phyloP scores from a whole-genome alignment of 2,888 invertebrate genomes.

The Hypolimnas misippus region DNA sequence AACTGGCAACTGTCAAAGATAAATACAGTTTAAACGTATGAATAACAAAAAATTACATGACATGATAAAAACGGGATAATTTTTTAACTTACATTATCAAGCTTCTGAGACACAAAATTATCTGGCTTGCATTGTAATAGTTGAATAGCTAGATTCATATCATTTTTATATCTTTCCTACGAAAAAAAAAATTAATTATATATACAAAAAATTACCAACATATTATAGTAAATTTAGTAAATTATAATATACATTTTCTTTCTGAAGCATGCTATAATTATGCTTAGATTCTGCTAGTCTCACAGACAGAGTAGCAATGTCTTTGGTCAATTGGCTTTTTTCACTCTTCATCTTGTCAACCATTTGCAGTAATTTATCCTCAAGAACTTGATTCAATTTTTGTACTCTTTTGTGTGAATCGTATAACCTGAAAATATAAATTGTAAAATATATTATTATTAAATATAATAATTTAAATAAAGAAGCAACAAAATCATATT shows the following conservation, averaged over 20 bases:
- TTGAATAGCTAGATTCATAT: slow-evolving; percentile 96
- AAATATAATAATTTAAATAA: too few relatives aligned
- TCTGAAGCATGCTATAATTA: slow-evolving; percentile 91
- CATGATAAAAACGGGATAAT: neutral
- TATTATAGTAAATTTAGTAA: slow-evolving; percentile 7
- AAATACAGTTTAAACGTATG: slow-evolving; percentile 18
- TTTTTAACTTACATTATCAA: slow-evolving; percentile 90
- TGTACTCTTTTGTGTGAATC: slow-evolving; percentile 97
- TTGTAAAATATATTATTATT: neutral
- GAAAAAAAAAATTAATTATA: slow-evolving; percentile 55
- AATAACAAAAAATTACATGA: neutral
- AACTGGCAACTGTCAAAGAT: slow-evolving; percentile 89
- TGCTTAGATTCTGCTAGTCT: slow-evolving; percentile 93
- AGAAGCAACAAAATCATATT: too few relatives aligned
- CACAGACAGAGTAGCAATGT: slow-evolving; percentile 93
- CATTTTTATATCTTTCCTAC: slow-evolving; percentile 96
- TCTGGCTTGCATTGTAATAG: slow-evolving; percentile 97
- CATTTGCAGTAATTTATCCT: slow-evolving; percentile 95
- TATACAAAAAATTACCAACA: slow-evolving; percentile 11
- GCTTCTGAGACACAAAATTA: slow-evolving; percentile 95
- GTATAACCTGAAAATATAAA: slow-evolving; percentile 86
- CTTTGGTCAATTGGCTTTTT: slow-evolving; percentile 92
- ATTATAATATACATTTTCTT: slow-evolving; percentile 89
- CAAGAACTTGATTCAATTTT: slow-evolving; percentile 96
- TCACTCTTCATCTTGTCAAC: slow-evolving; percentile 97